A percentile compares a stretch with the other conserved stretches of the same genome.
phyloP scores from a whole-genome alignment of 2,113 vertebrate species.

The Panthera uncia region DNA sequence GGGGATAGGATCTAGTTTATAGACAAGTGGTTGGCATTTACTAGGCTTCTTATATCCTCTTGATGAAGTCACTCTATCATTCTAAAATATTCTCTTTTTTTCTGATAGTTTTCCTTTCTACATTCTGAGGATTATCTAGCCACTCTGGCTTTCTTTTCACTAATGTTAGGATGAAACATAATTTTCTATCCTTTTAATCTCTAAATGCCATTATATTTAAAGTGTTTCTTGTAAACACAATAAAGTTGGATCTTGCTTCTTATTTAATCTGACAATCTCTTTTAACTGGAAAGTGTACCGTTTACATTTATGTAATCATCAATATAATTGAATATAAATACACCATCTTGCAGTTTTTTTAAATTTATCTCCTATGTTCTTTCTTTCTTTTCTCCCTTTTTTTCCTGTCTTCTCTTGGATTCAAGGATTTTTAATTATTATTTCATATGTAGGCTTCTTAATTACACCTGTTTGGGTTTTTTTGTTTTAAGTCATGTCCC shows the following conservation, averaged over 20 bases:
- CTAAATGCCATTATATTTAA: constrained; percentile 4
- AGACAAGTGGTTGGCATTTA: background rate
- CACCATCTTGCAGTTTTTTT: background rate
- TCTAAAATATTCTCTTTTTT: background rate
- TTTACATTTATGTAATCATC: background rate
- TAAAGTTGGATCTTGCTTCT: background rate
- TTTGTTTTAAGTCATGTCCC: background rate
- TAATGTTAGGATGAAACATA: background rate
- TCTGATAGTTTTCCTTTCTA: background rate
- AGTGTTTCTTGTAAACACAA: background rate
- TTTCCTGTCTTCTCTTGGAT: background rate
- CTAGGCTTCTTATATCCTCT: background rate
- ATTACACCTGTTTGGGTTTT: background rate
- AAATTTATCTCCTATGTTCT: background rate
- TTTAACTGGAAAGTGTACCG: background rate
- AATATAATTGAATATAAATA: background rate
- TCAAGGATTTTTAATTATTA: background rate
- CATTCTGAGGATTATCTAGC: background rate
- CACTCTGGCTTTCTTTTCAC: background rate
- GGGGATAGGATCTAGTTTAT: background rate
- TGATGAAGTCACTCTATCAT: background rate
- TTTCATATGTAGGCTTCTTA: background rate
- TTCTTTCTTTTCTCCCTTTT: background rate
- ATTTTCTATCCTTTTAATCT: background rate
- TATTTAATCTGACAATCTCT: background rate